Percentiles rank a stretch among this genome's conserved stretches.
These are phyloP conservation scores for Teleopsis dalmanni DNA, from an alignment of 1,140 invertebrate species.

Conservation along the genomic window DNA sequence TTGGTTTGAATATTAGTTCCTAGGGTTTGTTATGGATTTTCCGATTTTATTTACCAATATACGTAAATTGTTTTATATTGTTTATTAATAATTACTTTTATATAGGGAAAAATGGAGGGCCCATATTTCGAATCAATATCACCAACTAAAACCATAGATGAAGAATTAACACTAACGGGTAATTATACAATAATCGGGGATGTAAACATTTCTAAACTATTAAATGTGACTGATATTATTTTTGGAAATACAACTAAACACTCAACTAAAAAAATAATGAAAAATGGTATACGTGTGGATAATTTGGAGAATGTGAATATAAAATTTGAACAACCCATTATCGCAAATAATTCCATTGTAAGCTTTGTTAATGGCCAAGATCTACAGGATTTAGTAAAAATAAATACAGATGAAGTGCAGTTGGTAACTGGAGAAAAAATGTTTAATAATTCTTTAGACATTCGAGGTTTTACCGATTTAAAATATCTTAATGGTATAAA, in stretches of 20 bases:
- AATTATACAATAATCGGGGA: slow-evolving; percentile 43
- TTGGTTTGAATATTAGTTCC: too few relatives aligned
- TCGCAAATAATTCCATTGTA: slow-evolving; percentile 25
- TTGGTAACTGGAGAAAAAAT: slow-evolving; percentile 25
- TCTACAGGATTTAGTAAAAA: slow-evolving; percentile 27
- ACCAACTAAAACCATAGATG: slow-evolving; percentile 37
- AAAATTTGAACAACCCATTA: slow-evolving; percentile 38
- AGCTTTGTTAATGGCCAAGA: slow-evolving; percentile 30
- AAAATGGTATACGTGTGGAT: slow-evolving; percentile 19
- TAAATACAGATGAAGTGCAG: slow-evolving; percentile 28
- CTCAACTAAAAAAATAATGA: slow-evolving; percentile 9
- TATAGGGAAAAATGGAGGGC: slow-evolving; percentile 35
- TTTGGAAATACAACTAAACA: slow-evolving; percentile 12
- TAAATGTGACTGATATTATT: slow-evolving; percentile 33
- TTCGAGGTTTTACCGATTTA: slow-evolving; percentile 30
- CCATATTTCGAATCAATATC: slow-evolving; percentile 39
- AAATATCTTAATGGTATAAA: slow-evolving; percentile 44
- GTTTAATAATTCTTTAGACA: slow-evolving; percentile 25
- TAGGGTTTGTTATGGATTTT: too few relatives aligned
- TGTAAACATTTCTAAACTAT: slow-evolving; percentile 31
- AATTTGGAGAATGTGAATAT: slow-evolving; percentile 33
- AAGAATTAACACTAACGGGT: slow-evolving; percentile 31
- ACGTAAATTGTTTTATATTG: background rate
- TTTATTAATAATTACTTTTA: background rate
- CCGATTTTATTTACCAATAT: too few relatives aligned